Base-by-base conservation (phyloP, 2,888 invertebrate species). In the Drosophila mayaguana region DNA sequence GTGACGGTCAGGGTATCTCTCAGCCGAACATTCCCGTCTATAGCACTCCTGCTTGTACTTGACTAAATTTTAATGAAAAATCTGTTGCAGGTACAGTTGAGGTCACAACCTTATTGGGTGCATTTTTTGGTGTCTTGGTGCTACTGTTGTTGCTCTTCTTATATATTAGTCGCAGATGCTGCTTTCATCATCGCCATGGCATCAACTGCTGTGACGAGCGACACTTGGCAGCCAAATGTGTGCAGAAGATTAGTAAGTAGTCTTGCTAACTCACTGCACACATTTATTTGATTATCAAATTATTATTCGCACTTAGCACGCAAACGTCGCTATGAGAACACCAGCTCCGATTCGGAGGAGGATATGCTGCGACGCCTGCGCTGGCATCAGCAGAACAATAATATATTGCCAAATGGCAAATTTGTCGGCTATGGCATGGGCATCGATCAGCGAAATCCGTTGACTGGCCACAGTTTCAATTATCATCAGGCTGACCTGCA, bases 41-140 rank as follows among this genome's bases (percentile, higher is more conserved):
- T 3, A 22, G 14, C 22, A 16, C 22, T 12, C 38, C 6, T 7
- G 7, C 16, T 12, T 14, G n/a, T 8, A 16, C 6, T 46, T 5
- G 6, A n/a, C 2, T 28, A 1, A 48, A 2, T 18, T 48, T 2
- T 18, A 32, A 14, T 32, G 2, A 28, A 18, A 36, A 4, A n/a
- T 25, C 53, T 25, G 6, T 73, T 73, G 2, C 40, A 92, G 92
- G 94, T 93, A 88, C 94, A 94, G 95, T 95, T 93, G 97, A 97
- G 94, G 96, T 97, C 89, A 96, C 97, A 89, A 97, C 97, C 91
- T 96, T 97, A 92, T 94, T 98, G 92, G 97, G 97, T 90, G 97
- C 96, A 75, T 96, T 97, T 88, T 96, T 96, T 75, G 97, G 96
- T 75, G 96, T 98, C 91, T 96, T 97, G 63, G 95, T 96, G 25